Percentiles rank a stretch among this genome's conserved stretches.
Conservation (phyloP, 2,113 vertebrate genomes). For the Bostrychus sinensis region DNA sequence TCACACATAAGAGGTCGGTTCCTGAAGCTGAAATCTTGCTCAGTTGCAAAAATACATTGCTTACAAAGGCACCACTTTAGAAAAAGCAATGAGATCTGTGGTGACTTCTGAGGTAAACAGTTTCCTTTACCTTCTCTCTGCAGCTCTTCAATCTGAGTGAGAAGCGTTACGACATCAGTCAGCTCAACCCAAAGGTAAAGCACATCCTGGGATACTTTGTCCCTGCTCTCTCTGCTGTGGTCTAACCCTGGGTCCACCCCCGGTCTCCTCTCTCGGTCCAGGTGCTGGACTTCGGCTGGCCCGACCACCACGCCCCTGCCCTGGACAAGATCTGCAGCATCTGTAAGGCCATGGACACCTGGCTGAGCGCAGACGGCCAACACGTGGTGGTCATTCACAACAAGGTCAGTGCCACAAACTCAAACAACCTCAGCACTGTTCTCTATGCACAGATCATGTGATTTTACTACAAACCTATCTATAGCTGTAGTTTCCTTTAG, state of each 20-base stretch:
- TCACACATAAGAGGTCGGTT: too few species aligned
- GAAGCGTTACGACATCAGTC: constrained; percentile 88
- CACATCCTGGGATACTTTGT: not conserved
- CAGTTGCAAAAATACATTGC: too few species aligned
- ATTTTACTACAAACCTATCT: too few species aligned
- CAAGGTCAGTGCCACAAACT: constrained; percentile 81
- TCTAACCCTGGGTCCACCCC: not conserved
- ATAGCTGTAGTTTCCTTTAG: too few species aligned
- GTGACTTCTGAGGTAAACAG: too few species aligned
- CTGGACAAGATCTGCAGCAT: constrained; percentile 98
- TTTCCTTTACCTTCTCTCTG: constrained; percentile 3
- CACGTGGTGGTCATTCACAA: constrained; percentile 97
- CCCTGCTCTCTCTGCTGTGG: too few species aligned
- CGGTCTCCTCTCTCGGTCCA: constrained; percentile 46
- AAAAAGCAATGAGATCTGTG: too few species aligned
- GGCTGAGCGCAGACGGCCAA: constrained; percentile 88
- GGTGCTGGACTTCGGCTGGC: constrained; percentile 98
- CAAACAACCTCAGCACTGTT: too few species aligned
- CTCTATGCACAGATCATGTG: too few species aligned
- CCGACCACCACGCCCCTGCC: constrained; percentile 93
- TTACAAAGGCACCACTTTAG: too few species aligned
- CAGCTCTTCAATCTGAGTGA: constrained; percentile 98
- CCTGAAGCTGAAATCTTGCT: too few species aligned
- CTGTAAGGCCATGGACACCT: constrained; percentile 98
- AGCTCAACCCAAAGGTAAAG: constrained; percentile 92